Evolutionary conservation across 1,140 invertebrate genomes (phyloP).

Genomic region (Drosophila albomicans): DNA sequence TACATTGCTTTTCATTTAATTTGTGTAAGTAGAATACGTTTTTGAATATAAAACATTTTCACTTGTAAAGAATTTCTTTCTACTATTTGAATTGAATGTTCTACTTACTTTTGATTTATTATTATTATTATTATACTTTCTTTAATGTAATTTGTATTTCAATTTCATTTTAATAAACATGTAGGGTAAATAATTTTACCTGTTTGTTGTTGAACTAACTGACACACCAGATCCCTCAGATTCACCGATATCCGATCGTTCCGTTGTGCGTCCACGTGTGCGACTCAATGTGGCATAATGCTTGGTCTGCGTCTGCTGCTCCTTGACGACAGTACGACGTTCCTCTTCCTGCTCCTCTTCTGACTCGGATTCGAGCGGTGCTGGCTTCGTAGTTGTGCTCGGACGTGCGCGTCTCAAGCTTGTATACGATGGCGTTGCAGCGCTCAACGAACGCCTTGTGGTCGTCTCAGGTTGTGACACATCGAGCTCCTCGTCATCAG

Average conservation of each 20-base stretch:
- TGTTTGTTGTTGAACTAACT: slow-evolving; percentile 60
- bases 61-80: too few species aligned
- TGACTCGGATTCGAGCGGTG: slow-evolving; percentile 46
- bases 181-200: slow-evolving; percentile 28
- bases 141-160: not conserved
- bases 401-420: slow-evolving; percentile 88
- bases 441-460: slow-evolving; percentile 50
- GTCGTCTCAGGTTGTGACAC: slow-evolving; percentile 53
- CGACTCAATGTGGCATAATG: slow-evolving; percentile 68
- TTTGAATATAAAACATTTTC: too few species aligned
- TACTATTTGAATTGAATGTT: too few species aligned
- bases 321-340: slow-evolving; percentile 43
- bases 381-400: slow-evolving; percentile 82
- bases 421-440: slow-evolving; percentile 87
- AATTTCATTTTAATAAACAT: not conserved
- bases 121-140: too few species aligned
- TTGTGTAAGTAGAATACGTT: too few species aligned
- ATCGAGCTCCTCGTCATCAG: slow-evolving; percentile 71
- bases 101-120: too few species aligned
- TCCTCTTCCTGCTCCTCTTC: slow-evolving; percentile 69
- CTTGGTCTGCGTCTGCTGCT: slow-evolving; percentile 64
- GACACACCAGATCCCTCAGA: slow-evolving; percentile 37
- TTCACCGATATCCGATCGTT: slow-evolving; percentile 25
- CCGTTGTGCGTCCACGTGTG: slow-evolving; percentile 52
- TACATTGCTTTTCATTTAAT: too few species aligned